Evolutionary conservation across 1,140 invertebrate species (phyloP).

Genomic region (Trinorchestia longiramus): DNA sequence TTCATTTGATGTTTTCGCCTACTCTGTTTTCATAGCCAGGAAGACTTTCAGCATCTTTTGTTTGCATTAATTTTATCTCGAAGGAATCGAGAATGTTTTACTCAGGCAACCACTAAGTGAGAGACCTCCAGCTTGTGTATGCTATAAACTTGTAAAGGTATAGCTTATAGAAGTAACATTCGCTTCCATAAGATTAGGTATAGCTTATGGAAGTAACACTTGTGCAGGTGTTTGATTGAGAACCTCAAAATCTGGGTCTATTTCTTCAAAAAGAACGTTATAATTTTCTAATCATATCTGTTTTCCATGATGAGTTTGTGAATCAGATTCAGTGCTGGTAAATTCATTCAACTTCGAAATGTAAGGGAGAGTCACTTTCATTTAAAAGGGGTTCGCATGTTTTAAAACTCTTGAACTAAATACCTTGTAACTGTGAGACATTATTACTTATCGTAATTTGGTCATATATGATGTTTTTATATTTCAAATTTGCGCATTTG

Average conservation of each 20-base stretch:
- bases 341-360: neutral
- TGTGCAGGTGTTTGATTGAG: too few relatives aligned
- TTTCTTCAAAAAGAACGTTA: too few relatives aligned
- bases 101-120: neutral
- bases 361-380: neutral
- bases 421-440: neutral
- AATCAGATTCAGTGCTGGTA: neutral
- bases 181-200: too few relatives aligned
- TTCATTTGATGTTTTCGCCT: neutral
- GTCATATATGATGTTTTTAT: neutral
- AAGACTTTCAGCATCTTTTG: neutral
- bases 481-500: conserved; percentile 61
- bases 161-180: too few relatives aligned
- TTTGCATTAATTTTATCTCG: neutral
- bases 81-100: neutral
- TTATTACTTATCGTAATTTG: neutral
- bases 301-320: neutral
- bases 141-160: neutral
- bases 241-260: too few relatives aligned
- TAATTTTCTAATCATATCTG: too few relatives aligned
- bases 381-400: neutral
- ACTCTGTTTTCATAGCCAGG: neutral
- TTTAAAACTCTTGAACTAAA: neutral
- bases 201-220: too few relatives aligned
- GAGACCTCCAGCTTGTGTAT: neutral